Base-by-base conservation (phyloP, 2,888 invertebrate species). In the Monoplex corrugatus region DNA sequence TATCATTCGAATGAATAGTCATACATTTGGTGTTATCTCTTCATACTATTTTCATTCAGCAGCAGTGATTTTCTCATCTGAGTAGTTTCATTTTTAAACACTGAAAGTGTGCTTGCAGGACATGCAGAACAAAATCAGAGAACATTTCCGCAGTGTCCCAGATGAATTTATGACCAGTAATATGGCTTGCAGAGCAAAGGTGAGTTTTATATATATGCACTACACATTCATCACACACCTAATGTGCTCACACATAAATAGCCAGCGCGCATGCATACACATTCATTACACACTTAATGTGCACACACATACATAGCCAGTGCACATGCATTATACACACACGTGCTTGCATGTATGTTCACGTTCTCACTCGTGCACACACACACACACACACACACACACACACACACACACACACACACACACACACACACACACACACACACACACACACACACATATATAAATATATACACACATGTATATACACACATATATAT, bases 131-230 rank as follows among this genome's bases (percentile, higher is more conserved):
- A 96, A 96, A 92, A 95, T 96, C 75, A 94, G 94, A 89, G 96
- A 96, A 89, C 94, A 95, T 90, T 96, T 96, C 91, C 90, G 95
- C 85, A 95, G 95, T 38, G 94, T 95, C 75, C 96, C 96, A 44
- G 96, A 96, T 95, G 96, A 96, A 90, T 96, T 96, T 90, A 95
- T 96, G 95, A 95, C 95, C 19, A 95, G 94, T 93, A 95, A 96
- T 89, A 91, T 95, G 87, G 95, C 96, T 28, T 93, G 95, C 75
- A 95, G 94, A 93, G 95, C 96, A 57, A 96, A 95, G 94, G 96
- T 96, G 92, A 83, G 63, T 44, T 32, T 19, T 13, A 75, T 16
- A 1, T 23, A 38, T 8, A 75, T 2, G 35, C 16, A 10, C 28
- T 10, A 23, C 10, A 57, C 57, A 5, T 10, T 23, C 57, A 5